Base-by-base conservation (phyloP, 2,797 vertebrate species). In the Melanotaenia boesemani region DNA sequence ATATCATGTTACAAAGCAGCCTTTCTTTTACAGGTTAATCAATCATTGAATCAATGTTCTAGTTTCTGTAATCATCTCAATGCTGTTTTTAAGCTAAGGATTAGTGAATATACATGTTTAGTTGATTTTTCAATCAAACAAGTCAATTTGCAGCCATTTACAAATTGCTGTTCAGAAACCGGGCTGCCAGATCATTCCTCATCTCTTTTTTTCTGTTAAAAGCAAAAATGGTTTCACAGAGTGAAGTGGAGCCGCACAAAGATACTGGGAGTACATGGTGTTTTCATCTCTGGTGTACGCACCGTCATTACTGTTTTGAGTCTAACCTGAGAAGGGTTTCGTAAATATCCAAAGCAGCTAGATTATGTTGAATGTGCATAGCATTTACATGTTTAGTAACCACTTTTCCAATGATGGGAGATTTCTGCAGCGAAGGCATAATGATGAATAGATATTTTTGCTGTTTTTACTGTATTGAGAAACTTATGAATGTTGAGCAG, bases 171-270 rank as follows among this genome's bases (percentile, higher is more conserved):
- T 55, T 37, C 41, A 63, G 24, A 56, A n/a, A 7, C 74, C 71
- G 36, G 67, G 61, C 74, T 67, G 75, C 78, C 83, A 80, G 78
- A 82, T 90, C 89, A 91, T 91, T 91, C 90, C 90, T 90, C 59
- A 32, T 82, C 55, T 87, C 22, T 22, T 22, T 44, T 10, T 22
- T 65, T 59, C 70, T 59, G 59, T 71, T 72, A 77, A 78, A 73
- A 68, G 74, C 62, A 68, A 70, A 68, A 62, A 55, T 58, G 48
- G 37, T 65, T 57, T 79, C 72, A 28, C 54, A 70, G 75, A 77
- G 63, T 59, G 32, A 79, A 74, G 70, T 81, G 70, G 65, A 87
- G 46, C 63, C 65, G 63, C 59, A 18, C 52, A 18, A 67, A 74
- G 50, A 63, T 41, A 41, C 60, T 83, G 78, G 67, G 57, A 78